Evolutionary conservation across 2,888 invertebrate genomes (phyloP), one percentile per base, ranked within the genome.

Genomic region (Incurvaria masculella): DNA sequence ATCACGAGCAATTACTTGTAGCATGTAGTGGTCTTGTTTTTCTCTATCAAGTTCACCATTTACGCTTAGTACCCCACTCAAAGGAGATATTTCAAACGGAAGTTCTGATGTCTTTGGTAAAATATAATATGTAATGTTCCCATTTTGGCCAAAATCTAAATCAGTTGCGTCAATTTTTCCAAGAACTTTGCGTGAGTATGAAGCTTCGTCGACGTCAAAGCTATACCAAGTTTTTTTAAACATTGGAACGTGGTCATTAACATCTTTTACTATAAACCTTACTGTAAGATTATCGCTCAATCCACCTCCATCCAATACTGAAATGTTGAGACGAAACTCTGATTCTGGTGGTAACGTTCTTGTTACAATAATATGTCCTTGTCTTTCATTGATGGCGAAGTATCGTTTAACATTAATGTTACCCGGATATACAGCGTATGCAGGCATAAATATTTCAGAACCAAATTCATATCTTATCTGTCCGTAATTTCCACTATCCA

Each of bases 211-310:
- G 0, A 91, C 82, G 58, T 91, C 88, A 55, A 93, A 94, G 45
- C 82, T 87, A 61, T 94, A 94, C 85, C 87, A 89, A 0, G 89
- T 84, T 56, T 90, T 89, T 55, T 86, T 86, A 55, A 94, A 94
- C 53, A 87, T 83, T 0, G 94, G 94, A 4, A 87, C 84, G 62
- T 94, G 91, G 57, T 94, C 88, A 64, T 94, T 94, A 0, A 93
- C 83, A 59, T 91, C 91, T 58, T 83, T 83, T 0, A 93, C 82
- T 44, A 83, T 83, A n/a, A 94, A 79, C 55, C 87, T 80, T 3
- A 93, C 66, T 5, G 84, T 82, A 2, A 90, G 81, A 46, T 81
- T 79, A 55, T 91, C 91, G 55, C 81, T 82, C 2, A 92, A 66
- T 2, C 87, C 88, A 4, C 88, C 91, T 1, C 84, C 82, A 63